A percentile compares a stretch with the other conserved stretches of the same genome.
phyloP scores from a whole-genome alignment of 1,140 invertebrate genomes.

The Glossosoma conforme region DNA sequence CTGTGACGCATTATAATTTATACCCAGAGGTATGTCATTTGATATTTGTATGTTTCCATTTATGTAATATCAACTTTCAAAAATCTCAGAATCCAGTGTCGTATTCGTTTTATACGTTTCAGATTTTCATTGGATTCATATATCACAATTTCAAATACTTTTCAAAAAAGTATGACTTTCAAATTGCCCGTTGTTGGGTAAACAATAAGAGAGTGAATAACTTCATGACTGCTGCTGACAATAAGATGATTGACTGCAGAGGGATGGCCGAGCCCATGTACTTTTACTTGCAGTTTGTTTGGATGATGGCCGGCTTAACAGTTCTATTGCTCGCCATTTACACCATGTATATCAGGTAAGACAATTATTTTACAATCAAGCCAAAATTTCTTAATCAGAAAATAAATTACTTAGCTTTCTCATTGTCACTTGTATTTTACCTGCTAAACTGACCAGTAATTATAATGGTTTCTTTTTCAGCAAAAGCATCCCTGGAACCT shows the following conservation, averaged over 20 bases:
- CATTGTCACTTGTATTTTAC: too few relatives aligned
- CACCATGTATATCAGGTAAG: conserved; percentile 45
- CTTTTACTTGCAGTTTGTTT: conserved; percentile 70
- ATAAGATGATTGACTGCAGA: conserved; percentile 75
- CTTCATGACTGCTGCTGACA: conserved; percentile 53
- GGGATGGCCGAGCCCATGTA: conserved; percentile 70
- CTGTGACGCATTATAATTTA: conserved; percentile 74
- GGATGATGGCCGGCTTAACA: conserved; percentile 60
- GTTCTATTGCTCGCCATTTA: conserved; percentile 60
- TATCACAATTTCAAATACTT: conserved; percentile 14
- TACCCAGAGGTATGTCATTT: conserved; percentile 67
- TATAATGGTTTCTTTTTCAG: too few relatives aligned
- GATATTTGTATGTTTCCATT: conserved; percentile 13
- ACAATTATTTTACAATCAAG: not conserved
- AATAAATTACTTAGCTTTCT: too few relatives aligned
- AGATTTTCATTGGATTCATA: conserved; percentile 18
- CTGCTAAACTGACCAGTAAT: too few relatives aligned
- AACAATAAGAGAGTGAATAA: conserved; percentile 62
- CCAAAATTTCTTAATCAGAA: too few relatives aligned
- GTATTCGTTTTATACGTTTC: conserved; percentile 17
- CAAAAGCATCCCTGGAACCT: too few relatives aligned
- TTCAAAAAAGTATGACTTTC: conserved; percentile 30
- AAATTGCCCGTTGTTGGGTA: conserved; percentile 53
- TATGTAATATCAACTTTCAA: conserved; percentile 6
- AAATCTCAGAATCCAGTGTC: conserved; percentile 6